A percentile compares a stretch with the other conserved stretches of the same genome.
Evolutionary conservation across 1,140 invertebrate species (phyloP).

Genomic region (Trypoxylus dichotomus): DNA sequence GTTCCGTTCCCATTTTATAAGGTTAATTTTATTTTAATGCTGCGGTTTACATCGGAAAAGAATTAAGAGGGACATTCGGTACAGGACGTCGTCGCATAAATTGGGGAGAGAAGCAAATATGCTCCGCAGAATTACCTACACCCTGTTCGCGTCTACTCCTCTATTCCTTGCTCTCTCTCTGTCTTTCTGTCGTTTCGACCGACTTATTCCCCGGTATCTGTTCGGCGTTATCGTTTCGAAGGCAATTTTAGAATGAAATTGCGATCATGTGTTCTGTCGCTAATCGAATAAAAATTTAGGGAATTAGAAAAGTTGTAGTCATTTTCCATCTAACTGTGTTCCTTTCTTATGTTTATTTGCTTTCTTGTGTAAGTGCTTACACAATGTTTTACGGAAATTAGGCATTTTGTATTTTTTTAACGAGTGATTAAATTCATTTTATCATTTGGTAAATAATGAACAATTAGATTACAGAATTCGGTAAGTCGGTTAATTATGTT

Average conservation of each 20-base stretch:
- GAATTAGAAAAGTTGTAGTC: slow-evolving; percentile 8
- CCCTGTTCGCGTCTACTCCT: background rate
- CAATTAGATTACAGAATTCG: no score
- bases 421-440: no score
- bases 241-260: slow-evolving; percentile 8
- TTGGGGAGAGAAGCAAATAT: slow-evolving; percentile 27
- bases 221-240: slow-evolving; percentile 6
- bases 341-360: slow-evolving; percentile 7
- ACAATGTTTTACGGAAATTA: background rate
- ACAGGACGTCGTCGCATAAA: slow-evolving; percentile 32
- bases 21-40: slow-evolving; percentile 42
- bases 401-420: background rate
- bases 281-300: slow-evolving; percentile 21
- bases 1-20: slow-evolving; percentile 36
- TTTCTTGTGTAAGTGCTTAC: background rate
- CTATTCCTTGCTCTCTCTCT: background rate
- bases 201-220: slow-evolving; percentile 12
- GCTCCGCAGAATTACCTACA: background rate
- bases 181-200: background rate
- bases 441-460: no score
- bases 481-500: no score
- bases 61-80: slow-evolving; percentile 38
- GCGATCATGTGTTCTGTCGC: background rate
- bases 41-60: slow-evolving; percentile 41
- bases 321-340: slow-evolving; percentile 27